These are phyloP conservation scores for Pluvialis apricaria DNA, from an alignment of 2,113 vertebrate species.

Conservation along the genomic window DNA sequence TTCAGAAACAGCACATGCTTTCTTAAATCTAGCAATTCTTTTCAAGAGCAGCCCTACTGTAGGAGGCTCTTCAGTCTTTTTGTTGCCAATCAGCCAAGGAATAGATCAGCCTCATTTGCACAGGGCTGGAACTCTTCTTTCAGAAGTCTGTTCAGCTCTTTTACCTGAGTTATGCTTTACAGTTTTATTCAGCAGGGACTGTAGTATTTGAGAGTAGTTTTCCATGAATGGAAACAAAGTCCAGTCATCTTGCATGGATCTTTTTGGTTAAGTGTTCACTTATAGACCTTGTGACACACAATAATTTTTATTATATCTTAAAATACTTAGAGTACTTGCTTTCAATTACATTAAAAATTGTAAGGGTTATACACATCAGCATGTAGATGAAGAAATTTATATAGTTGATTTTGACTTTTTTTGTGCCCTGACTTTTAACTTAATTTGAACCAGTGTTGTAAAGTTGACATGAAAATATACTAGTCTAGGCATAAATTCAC, in stretches of 20 bases:
- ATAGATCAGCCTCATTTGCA: not conserved
- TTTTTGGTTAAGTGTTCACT: not conserved
- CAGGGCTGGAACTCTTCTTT: not conserved
- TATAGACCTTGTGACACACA: not conserved
- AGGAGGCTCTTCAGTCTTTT: not conserved
- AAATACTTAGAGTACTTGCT: not conserved
- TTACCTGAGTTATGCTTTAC: not conserved
- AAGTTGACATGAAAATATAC: not conserved
- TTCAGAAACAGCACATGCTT: not conserved
- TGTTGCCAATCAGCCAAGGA: not conserved
- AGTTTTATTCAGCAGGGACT: not conserved
- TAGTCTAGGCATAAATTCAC: not conserved
- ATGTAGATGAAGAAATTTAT: not conserved
- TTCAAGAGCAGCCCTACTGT: not conserved
- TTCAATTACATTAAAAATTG: not conserved
- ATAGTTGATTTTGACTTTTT: not conserved
- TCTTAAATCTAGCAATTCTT: not conserved
- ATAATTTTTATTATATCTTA: not conserved
- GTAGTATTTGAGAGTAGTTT: not conserved
- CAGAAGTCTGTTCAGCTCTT: not conserved
- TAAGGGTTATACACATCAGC: not conserved
- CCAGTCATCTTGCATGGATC: not conserved
- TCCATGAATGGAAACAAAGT: not conserved
- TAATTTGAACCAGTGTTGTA: not conserved
- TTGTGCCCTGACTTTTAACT: not conserved